Conservation (phyloP, 2,797 vertebrate species). For the Pogonophryne albipinna region DNA sequence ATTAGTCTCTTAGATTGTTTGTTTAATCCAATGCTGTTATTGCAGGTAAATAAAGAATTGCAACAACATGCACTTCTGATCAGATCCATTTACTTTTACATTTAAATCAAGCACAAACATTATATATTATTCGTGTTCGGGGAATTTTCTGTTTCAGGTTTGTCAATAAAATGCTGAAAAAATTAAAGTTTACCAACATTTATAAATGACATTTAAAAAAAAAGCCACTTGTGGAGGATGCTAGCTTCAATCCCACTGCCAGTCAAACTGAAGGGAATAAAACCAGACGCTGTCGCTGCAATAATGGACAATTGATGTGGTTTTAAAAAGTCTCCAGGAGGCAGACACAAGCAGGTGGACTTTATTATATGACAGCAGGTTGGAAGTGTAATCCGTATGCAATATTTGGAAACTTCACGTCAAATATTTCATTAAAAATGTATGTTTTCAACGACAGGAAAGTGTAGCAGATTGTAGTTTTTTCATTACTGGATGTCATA, state of each 20-base stretch:
- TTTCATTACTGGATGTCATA: not conserved
- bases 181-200: constrained; percentile 1
- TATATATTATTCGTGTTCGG: constrained; percentile 19
- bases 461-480: constrained; percentile 5
- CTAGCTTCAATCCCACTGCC: no score
- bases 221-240: no score
- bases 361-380: no score
- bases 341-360: no score
- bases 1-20: not conserved
- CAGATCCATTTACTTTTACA: not conserved
- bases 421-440: constrained; percentile 1
- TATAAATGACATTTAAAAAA: no score
- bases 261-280: no score
- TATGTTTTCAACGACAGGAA: not conserved
- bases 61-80: not conserved
- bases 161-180: constrained; percentile 1
- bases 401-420: no score
- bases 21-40: constrained; percentile 11
- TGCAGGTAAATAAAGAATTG: constrained; percentile 19
- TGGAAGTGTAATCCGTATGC: no score
- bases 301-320: no score
- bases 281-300: no score
- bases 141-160: constrained; percentile 6
- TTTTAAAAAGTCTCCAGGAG: no score
- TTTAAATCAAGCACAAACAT: constrained; percentile 8